These are phyloP conservation scores for Altica lythri DNA, from an alignment of 2,888 invertebrate genomes.

Conservation along the genomic window DNA sequence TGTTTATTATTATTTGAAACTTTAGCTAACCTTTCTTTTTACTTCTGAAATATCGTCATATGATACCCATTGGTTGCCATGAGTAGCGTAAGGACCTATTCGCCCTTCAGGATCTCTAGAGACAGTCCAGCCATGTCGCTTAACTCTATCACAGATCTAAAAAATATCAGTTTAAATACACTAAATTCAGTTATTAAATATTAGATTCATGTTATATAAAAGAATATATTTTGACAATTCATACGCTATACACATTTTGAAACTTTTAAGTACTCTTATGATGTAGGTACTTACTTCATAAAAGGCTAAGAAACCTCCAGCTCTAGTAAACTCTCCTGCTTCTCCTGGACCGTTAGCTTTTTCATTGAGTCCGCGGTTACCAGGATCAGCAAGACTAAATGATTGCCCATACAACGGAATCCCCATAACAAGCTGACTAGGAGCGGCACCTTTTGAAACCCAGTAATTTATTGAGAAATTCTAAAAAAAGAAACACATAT, in stretches of 20 bases:
- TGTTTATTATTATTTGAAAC: background rate
- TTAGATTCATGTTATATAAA: too few relatives aligned
- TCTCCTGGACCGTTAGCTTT: constrained; percentile 69
- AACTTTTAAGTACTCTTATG: too few relatives aligned
- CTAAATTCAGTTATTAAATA: too few relatives aligned
- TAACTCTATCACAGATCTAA: constrained; percentile 68
- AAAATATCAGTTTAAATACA: constrained; percentile 25
- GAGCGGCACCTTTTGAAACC: constrained; percentile 68
- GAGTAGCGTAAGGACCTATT: constrained; percentile 75
- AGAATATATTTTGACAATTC: too few relatives aligned
- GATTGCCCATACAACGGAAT: constrained; percentile 80
- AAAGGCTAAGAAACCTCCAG: constrained; percentile 76
- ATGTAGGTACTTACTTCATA: constrained; percentile 66
- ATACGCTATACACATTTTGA: background rate
- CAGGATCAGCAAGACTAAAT: constrained; percentile 65
- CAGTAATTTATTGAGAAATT: constrained; percentile 76
- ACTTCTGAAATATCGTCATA: constrained; percentile 73
- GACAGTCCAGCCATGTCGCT: constrained; percentile 64
- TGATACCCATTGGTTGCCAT: constrained; percentile 77
- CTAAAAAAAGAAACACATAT: constrained; percentile 56
- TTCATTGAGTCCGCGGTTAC: constrained; percentile 62
- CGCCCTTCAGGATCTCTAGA: constrained; percentile 65
- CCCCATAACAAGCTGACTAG: constrained; percentile 71
- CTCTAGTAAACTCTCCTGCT: constrained; percentile 70
- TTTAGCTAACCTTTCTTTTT: constrained; percentile 59